Evolutionary conservation across 2,888 invertebrate genomes (phyloP).

Genomic region (Tachina lurida): DNA sequence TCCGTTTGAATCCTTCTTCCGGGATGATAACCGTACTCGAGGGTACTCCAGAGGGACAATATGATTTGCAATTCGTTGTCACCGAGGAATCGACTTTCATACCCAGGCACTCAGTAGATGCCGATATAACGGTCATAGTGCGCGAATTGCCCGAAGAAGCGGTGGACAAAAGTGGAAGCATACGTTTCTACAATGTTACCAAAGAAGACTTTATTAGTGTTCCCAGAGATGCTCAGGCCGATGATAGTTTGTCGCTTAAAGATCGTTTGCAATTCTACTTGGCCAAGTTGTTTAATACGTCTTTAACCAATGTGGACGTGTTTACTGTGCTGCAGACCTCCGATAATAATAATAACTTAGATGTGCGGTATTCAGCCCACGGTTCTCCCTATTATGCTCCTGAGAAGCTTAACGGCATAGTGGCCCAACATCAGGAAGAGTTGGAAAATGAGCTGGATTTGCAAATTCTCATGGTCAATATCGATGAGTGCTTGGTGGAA

Average conservation of each 20-base stretch:
- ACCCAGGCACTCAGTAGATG: conserved; percentile 88
- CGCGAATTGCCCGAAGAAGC: conserved; percentile 95
- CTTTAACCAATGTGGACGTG: conserved; percentile 93
- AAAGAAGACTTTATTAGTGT: conserved; percentile 93
- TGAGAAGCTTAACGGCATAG: conserved; percentile 93
- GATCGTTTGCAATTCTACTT: conserved; percentile 84
- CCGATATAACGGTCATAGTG: conserved; percentile 93
- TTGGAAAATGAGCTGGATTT: conserved; percentile 89
- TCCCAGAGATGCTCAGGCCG: conserved; percentile 77
- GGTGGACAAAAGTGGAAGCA: conserved; percentile 95
- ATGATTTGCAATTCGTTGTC: conserved; percentile 89
- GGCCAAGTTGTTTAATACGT: conserved; percentile 89
- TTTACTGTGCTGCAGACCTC: conserved; percentile 93
- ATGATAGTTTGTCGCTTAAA: conserved; percentile 79
- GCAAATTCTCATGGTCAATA: conserved; percentile 93
- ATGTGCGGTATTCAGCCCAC: conserved; percentile 95
- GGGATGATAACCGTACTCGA: conserved; percentile 95
- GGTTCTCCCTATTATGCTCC: conserved; percentile 96
- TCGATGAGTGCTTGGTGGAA: conserved; percentile 94
- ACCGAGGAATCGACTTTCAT: conserved; percentile 87
- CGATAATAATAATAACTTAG: conserved; percentile 85
- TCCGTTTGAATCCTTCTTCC: conserved; percentile 88
- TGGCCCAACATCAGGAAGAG: conserved; percentile 88
- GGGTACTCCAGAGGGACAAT: conserved; percentile 89
- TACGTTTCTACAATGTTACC: conserved; percentile 91